Base-by-base conservation (phyloP, 1,140 invertebrate species). In the Philopotamus ludificatus region DNA sequence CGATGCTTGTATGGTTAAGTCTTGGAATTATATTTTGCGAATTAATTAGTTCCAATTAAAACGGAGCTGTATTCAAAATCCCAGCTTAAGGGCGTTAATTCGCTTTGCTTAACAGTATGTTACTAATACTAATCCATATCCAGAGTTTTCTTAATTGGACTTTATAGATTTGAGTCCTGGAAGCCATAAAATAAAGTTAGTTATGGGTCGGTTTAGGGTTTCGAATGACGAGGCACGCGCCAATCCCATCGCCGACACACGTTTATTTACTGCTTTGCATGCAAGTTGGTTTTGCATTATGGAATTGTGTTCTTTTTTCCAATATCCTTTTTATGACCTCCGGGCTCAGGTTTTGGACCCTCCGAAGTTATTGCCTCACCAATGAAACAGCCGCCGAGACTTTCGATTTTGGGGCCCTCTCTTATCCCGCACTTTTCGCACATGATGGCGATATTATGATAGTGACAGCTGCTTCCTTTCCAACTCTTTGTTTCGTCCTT, bases 361-460 rank as follows among this genome's bases (percentile, higher is more conserved):
- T 26, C 18, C n/a, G 45, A 54, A 63, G 61, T 63, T 63, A 53
- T 63, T 54, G 49, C 61, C 20, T 23, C 55, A 51, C n/a, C n/a
- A n/a, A n/a, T 54, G 55, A 63, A 63, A 63, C 28, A 63, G 47
- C 18, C 50, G 53, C 2, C 34, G 49, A 16, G n/a, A n/a, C n/a
- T 21, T 53, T 63, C 55, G 28, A 51, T 44, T 63, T 63, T 63
- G 41, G 61, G 41, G 45, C 44, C 39, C 20, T 63, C 50, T 55
- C 39, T 53, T 63, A 39, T 44, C 34, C 20, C 51, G 61, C 51
- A 53, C 61, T 63, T 54, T 45, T 63, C 50, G 44, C 25, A 41
- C 22, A 63, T 63, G 61, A 63, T 63, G 61, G 51, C 49, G 55
- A 63, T 63, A 63, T 63, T 49, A 63, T 54, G 34, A 25, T 18